Evolutionary conservation across 2,113 vertebrate genomes (phyloP).

Genomic region (Azemiops feae): DNA sequence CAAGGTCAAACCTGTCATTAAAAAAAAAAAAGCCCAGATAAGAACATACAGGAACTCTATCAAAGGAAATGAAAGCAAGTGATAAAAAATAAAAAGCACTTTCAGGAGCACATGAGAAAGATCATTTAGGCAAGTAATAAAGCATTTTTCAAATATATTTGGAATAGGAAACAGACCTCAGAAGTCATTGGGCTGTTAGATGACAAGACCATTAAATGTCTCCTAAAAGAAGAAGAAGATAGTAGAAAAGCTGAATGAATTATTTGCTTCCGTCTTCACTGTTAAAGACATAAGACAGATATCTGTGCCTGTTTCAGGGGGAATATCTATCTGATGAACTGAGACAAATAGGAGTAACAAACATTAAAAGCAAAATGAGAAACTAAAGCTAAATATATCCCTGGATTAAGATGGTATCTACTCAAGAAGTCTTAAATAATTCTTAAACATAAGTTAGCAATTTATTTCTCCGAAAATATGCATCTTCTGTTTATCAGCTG

Average conservation of each 20-base stretch:
- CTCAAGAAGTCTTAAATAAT: neutral
- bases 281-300: neutral
- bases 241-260: neutral
- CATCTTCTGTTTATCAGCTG: neutral
- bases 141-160: neutral
- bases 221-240: neutral
- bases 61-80: neutral
- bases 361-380: neutral
- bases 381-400: neutral
- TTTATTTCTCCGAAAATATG: neutral
- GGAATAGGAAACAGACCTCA: neutral
- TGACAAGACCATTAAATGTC: neutral
- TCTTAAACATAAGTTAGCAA: neutral
- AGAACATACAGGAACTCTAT: neutral
- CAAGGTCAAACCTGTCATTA: neutral
- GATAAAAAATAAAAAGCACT: neutral
- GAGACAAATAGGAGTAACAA: neutral
- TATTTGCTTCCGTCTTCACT: neutral
- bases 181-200: neutral
- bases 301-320: neutral
- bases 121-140: neutral
- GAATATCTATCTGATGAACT: neutral
- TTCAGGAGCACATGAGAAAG: neutral
- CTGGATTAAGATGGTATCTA: neutral
- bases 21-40: neutral